Evolutionary conservation across 2,113 vertebrate genomes (phyloP).

Genomic region (Halichoerus grypus): DNA sequence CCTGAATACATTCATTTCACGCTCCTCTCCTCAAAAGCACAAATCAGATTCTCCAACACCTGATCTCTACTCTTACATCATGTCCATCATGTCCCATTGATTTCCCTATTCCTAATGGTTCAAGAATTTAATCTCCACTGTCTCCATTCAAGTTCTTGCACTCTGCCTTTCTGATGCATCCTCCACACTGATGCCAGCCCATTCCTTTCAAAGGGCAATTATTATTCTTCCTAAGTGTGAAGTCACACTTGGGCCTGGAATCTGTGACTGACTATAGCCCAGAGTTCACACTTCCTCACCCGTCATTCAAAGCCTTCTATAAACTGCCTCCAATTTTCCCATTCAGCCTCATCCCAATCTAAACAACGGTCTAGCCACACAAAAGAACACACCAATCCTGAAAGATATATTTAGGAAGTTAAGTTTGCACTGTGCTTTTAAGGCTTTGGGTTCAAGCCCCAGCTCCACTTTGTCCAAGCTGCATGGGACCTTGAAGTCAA

Average conservation of each 20-base stretch:
- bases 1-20: neutral
- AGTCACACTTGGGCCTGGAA: neutral
- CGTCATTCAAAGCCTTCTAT: neutral
- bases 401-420: neutral
- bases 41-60: neutral
- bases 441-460: neutral
- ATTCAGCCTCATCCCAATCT: neutral
- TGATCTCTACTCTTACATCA: neutral
- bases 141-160: neutral
- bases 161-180: neutral
- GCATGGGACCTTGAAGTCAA: neutral
- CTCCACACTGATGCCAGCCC: neutral
- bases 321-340: neutral
- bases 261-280: neutral
- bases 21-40: neutral
- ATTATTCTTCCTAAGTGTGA: neutral
- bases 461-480: neutral
- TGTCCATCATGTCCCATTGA: neutral
- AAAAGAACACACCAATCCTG: neutral
- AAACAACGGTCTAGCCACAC: neutral
- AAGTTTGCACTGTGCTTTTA: neutral
- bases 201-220: neutral
- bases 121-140: neutral
- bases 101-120: neutral
- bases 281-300: neutral